Base-by-base conservation (phyloP, 2,888 invertebrate genomes). In the Penaeus monodon region DNA sequence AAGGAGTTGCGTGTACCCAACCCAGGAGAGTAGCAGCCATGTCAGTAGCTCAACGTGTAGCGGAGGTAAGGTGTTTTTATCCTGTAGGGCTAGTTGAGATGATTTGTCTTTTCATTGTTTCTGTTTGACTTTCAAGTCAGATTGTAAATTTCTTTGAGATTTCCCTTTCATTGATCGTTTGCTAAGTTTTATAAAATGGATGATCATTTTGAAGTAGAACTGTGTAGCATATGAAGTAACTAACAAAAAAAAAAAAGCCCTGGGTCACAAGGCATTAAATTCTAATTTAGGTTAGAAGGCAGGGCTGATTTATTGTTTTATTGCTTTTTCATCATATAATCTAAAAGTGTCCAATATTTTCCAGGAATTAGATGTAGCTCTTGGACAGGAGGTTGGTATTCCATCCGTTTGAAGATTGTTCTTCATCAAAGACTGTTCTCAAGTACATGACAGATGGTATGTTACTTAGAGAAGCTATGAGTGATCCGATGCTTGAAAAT, bases 371-470 rank as follows among this genome's bases (percentile, higher is more conserved):
- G 99, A 99, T 92, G 99, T 99, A 0, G 95, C 95, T 12, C 93
- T 99, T 12, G 95, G 96, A 0, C 96, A 97, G 92, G 97, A 98
- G 93, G 98, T 98, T 38, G 98, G 98, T 88, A 98, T 92, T 97
- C 98, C 92, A 99, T 99, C 92, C 96, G 99, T 84, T 91, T 81
- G 90, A 90, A 76, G 90, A 90, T 79, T 90, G 90, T 79, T 90
- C 90, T 22, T 89, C 89, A 24, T 85, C 88, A 14, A 89, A 89
- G 44, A 90, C 90, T 49, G 84, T 90, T n/a, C 92, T 84, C 91
- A 95, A 95, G 92, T 99, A 99, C 92, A 98, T 99, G 98, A 99
- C 99, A 24, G 99, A 99, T 91, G 99, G 99, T 97, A 99, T 99
- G 99, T 95, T 99, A 92, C 93, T 99, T 64, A 94, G 99, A 89